Base-by-base conservation (phyloP, 92 coral and sea anemone genomes). In the Heteractis magnifica region DNA sequence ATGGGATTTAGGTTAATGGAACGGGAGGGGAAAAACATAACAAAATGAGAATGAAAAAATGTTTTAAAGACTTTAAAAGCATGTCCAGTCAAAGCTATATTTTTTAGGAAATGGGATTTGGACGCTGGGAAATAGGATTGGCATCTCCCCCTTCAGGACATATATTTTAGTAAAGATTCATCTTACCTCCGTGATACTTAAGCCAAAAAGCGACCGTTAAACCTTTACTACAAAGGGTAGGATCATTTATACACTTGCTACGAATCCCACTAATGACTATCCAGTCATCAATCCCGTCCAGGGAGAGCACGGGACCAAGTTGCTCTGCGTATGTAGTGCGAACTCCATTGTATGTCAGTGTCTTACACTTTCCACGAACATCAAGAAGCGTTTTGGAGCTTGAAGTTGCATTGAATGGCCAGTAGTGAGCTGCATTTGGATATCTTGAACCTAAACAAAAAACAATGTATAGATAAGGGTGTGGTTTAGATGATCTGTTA, bases 181-280 rank as follows among this genome's bases (percentile, higher is more conserved):
- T 65, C 73, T 70, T 81, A 93, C 94, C 94, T 74, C 72, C 65
- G 10, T 72, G 71, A 23, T 82, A 94, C 75, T 89, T 93, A 8
- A 97, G 81, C 99, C 99, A 97, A 80, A 97, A 94, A 4, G 98
- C 90, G 34, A 97, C 89, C 21, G 98, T 85, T 83, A 97, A 82
- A 0, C 99, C 99, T 18, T 89, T 83, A 62, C 72, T 87, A 49
- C 99, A 94, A 16, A 77, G 51, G 4, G 94, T 87, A 56, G 98
- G 99, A 73, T 88, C 90, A 64, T 83, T 91, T 21, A 95, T 89
- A 53, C 98, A 94, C 53, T 84, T 86, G 19, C 88, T 85, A 56
- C 76, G 83, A 53, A 89, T 6, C 10, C 79, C 80, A 4, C 51
- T 79, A 70, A 88, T 80, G 44, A 21, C 60, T 15, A 93, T 83